Evolutionary conservation across 1,140 invertebrate species (phyloP), one percentile per base, ranked within the genome.

Genomic region (Drosophila bocqueti): DNA sequence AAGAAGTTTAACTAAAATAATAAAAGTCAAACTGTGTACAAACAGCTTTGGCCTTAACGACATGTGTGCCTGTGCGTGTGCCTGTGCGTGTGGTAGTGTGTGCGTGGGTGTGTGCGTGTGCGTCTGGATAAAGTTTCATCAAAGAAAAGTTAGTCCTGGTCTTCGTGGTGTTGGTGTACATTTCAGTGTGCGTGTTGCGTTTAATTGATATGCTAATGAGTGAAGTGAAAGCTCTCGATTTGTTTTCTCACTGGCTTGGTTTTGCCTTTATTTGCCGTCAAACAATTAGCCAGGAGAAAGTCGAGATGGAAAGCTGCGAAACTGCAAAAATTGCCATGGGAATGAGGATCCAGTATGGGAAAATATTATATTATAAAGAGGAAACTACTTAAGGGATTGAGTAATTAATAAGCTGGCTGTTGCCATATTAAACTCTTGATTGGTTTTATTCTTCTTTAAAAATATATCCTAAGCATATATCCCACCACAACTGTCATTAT

Each of bases 1-100:
- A 72, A 78, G 55, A 83, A 87, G 84, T 89, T 89, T 72, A 89
- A 89, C 84, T 89, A 89, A 89, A 89, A 89, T 89, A 89, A 89
- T 89, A 89, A 89, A 89, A 89, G 81, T 89, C 84, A 89, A 89
- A 90, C 68, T 81, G 68, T 81, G 74, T 78, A 89, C 80, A 84
- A 89, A 78, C 81, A 89, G 81, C 68, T 84, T 89, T 89, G 74
- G 74, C 78, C 84, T 78, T 81, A 85, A 85, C 78, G 75, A 81
- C 78, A 82, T 79, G 40, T 40, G 40, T 40, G 50, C 62, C 29
- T 60, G 50, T 58, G 52, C 7, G 15, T 18, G 52, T 42, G 46
- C 18, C 29, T 26, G 38, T 43, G 55, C n/a, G 0, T 29, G 40
- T 40, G 42, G 11, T 5, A 34, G 29, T 45, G 45, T 36, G 46